These are phyloP conservation scores for Cataglyphis albicans DNA, from an alignment of 2,888 invertebrate genomes.

Conservation along the genomic window DNA sequence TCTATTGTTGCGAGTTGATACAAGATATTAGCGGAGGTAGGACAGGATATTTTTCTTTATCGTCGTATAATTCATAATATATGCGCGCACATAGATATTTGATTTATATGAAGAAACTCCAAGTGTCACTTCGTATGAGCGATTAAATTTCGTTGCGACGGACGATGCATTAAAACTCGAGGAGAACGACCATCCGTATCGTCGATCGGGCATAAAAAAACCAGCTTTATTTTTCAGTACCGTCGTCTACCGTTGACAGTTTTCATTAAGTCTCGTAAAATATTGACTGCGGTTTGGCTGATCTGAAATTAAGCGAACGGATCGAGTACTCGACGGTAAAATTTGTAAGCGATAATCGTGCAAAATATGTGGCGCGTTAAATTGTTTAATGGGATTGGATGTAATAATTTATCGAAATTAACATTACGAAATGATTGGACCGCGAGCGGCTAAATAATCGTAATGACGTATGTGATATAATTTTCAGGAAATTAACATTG, in stretches of 20 bases:
- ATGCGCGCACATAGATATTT: not conserved
- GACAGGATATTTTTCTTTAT: not conserved
- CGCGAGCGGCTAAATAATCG: slow-evolving; percentile 21
- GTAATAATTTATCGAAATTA: slow-evolving; percentile 46
- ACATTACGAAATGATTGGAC: slow-evolving; percentile 43
- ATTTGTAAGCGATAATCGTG: slow-evolving; percentile 37
- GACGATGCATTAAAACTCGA: slow-evolving; percentile 44
- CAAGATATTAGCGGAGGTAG: not conserved
- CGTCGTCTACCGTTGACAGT: slow-evolving; percentile 46
- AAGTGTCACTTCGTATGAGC: slow-evolving; percentile 36
- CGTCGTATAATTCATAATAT: slow-evolving; percentile 8
- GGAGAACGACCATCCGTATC: slow-evolving; percentile 26
- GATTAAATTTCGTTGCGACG: slow-evolving; percentile 53
- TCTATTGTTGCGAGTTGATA: slow-evolving; percentile 15
- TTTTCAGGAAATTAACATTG: slow-evolving; percentile 41
- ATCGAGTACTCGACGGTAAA: slow-evolving; percentile 23
- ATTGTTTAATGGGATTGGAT: slow-evolving; percentile 42
- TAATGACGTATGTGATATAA: slow-evolving; percentile 15
- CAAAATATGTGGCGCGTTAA: slow-evolving; percentile 42
- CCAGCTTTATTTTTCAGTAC: slow-evolving; percentile 37
- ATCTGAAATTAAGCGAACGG: slow-evolving; percentile 42
- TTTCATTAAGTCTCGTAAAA: slow-evolving; percentile 45
- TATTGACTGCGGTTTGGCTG: slow-evolving; percentile 38
- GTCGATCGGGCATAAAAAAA: slow-evolving; percentile 36
- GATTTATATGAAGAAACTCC: slow-evolving; percentile 4